Evolutionary conservation across 2,888 invertebrate species (phyloP).

Genomic region (Hoplodrina ambigua): DNA sequence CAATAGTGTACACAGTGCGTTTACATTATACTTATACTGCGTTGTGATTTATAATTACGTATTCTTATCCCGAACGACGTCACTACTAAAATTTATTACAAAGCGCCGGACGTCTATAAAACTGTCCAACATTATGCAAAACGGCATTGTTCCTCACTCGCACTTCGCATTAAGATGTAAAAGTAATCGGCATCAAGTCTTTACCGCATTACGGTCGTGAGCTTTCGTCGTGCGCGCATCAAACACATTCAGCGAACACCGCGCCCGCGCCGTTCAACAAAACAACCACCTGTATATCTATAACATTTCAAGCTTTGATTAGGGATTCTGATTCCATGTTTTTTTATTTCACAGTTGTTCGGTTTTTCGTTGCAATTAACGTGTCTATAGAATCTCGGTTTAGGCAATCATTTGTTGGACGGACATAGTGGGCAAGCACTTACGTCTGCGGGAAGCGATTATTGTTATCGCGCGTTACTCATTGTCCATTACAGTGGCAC

Average conservation of each 20-base stretch:
- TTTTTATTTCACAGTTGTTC: conserved; percentile 22
- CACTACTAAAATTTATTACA: conserved; percentile 69
- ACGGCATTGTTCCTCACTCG: conserved; percentile 72
- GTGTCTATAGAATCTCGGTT: conserved; percentile 21
- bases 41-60: conserved; percentile 64
- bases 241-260: conserved; percentile 22
- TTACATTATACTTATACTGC: conserved; percentile 40
- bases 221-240: conserved; percentile 49
- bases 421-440: conserved; percentile 18
- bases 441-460: conserved; percentile 33
- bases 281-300: conserved; percentile 51
- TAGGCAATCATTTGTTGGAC: conserved; percentile 12
- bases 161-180: conserved; percentile 59
- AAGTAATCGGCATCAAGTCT: conserved; percentile 54
- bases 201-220: conserved; percentile 54
- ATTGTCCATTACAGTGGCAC: conserved; percentile 32
- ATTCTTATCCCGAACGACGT: conserved; percentile 68
- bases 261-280: conserved; percentile 11
- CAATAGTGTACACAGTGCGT: conserved; percentile 49
- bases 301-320: conserved; percentile 22
- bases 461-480: conserved; percentile 50
- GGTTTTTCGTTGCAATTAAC: conserved; percentile 30
- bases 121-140: conserved; percentile 73
- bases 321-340: conserved; percentile 37
- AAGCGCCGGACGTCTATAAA: conserved; percentile 76